Conservation (phyloP, 1,140 invertebrate species). For the Drosophila sp. region DNA sequence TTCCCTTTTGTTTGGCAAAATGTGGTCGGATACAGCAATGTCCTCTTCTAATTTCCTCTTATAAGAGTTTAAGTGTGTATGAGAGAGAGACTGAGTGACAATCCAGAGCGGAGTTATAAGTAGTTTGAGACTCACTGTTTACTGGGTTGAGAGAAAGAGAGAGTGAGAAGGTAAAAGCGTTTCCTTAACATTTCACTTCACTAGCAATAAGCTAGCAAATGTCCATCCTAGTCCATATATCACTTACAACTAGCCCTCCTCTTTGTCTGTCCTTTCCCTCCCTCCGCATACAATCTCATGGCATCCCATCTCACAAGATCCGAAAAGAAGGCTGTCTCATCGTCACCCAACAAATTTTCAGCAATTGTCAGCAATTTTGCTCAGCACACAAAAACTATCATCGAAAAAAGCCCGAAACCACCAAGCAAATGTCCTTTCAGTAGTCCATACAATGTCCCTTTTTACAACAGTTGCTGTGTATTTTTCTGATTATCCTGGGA, state of each 20-base stretch:
- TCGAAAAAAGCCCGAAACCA: slow-evolving; percentile 27
- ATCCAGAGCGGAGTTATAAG: slow-evolving; percentile 24
- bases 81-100: slow-evolving; percentile 16
- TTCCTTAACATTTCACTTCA: slow-evolving; percentile 29
- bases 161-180: not conserved
- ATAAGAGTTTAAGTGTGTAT: slow-evolving; percentile 47
- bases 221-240: slow-evolving; percentile 46
- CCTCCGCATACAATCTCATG: not conserved
- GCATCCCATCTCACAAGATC: not conserved
- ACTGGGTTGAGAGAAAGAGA: not conserved
- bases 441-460: slow-evolving; percentile 34
- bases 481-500: slow-evolving; percentile 73
- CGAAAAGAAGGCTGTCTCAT: slow-evolving; percentile 11
- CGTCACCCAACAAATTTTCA: slow-evolving; percentile 60
- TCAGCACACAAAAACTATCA: slow-evolving; percentile 62
- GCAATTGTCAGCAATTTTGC: slow-evolving; percentile 79
- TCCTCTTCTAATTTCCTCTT: slow-evolving; percentile 76
- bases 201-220: slow-evolving; percentile 25
- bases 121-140: slow-evolving; percentile 19
- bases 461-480: slow-evolving; percentile 61
- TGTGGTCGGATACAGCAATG: slow-evolving; percentile 75
- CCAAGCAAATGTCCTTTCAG: slow-evolving; percentile 70
- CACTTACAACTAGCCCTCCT: slow-evolving; percentile 33
- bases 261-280: slow-evolving; percentile 5
- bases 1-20: slow-evolving; percentile 31